Conservation (phyloP, 2,113 vertebrate species). For the Melanotaenia duboulayi region DNA sequence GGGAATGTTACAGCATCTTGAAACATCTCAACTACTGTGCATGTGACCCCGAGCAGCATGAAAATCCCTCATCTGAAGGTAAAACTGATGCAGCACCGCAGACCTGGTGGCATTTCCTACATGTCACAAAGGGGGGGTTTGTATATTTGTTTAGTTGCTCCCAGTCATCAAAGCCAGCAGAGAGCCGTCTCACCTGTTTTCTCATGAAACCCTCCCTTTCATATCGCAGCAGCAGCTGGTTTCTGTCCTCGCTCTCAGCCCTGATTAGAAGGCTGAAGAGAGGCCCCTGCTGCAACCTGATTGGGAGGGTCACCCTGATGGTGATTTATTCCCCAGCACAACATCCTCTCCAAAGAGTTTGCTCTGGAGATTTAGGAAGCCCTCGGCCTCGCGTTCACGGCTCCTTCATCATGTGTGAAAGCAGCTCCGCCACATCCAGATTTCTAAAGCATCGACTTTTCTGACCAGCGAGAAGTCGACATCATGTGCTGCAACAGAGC, state of each 20-base stretch:
- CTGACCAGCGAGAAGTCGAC: not conserved
- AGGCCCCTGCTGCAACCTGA: conserved; percentile 23
- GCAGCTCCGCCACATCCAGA: not conserved
- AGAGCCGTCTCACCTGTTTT: conserved; percentile 77
- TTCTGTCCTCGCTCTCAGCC: conserved; percentile 41
- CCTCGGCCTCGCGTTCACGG: not conserved
- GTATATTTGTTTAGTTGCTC: conserved; percentile 13
- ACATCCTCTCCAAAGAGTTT: conserved; percentile 12
- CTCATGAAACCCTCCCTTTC: conserved; percentile 66
- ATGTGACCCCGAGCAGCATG: conserved; percentile 16
- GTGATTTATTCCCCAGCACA: conserved; percentile 64
- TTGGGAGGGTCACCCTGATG: conserved; percentile 44
- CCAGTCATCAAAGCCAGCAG: conserved; percentile 36
- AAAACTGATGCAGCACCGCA: not conserved
- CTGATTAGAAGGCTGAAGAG: conserved; percentile 65
- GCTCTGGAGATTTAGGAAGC: conserved; percentile 17
- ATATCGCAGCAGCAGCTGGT: conserved; percentile 66
- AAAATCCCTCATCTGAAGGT: not conserved
- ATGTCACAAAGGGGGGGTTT: not conserved
- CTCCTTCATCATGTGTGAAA: conserved; percentile 6
- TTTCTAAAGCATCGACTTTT: not conserved
- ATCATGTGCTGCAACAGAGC: not conserved
- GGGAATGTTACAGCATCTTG: conserved; percentile 33
- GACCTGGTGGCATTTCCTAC: not conserved
- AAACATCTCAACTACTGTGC: conserved; percentile 54